These are phyloP conservation scores for Spinibarbus caldwelli DNA, from an alignment of 2,797 vertebrate genomes.

Conservation along the genomic window DNA sequence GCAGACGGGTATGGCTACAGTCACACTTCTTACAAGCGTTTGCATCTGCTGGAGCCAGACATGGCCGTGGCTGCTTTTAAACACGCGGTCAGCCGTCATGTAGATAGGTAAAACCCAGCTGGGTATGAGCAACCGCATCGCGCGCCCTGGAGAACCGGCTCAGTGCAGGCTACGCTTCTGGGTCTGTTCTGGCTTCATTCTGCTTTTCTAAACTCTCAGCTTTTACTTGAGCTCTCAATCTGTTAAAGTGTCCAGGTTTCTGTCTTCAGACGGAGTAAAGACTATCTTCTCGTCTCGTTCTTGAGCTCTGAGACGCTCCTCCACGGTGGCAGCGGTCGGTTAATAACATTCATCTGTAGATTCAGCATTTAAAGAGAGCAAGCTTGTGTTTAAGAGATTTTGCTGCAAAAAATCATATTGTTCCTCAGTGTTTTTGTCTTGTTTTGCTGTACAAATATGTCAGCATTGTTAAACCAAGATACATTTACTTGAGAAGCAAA, in stretches of 20 bases:
- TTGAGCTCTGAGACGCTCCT: conserved; percentile 75
- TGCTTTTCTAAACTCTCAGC: conserved; percentile 45
- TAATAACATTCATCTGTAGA: conserved; percentile 12
- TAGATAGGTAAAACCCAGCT: conserved; percentile 86
- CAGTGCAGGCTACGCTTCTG: conserved; percentile 36
- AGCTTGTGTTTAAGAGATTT: background rate
- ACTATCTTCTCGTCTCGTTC: conserved; percentile 14
- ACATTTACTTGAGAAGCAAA: background rate
- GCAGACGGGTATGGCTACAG: conserved; percentile 82
- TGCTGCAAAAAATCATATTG: background rate
- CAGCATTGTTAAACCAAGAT: background rate
- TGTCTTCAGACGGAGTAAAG: background rate
- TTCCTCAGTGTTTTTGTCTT: background rate
- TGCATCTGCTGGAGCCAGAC: conserved; percentile 84
- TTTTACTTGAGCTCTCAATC: conserved; percentile 36
- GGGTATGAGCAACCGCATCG: conserved; percentile 38
- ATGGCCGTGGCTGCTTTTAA: conserved; percentile 82
- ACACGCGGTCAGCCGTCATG: conserved; percentile 81
- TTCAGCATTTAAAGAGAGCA: background rate
- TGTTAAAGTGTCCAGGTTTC: background rate
- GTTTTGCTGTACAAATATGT: background rate
- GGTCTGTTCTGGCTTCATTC: conserved; percentile 35
- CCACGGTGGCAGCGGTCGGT: conserved; percentile 71
- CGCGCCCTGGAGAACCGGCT: conserved; percentile 81
- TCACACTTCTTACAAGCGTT: conserved; percentile 77